These are phyloP conservation scores for Melanotaenia maccullochi DNA, from an alignment of 2,797 vertebrate genomes.

Conservation along the genomic window DNA sequence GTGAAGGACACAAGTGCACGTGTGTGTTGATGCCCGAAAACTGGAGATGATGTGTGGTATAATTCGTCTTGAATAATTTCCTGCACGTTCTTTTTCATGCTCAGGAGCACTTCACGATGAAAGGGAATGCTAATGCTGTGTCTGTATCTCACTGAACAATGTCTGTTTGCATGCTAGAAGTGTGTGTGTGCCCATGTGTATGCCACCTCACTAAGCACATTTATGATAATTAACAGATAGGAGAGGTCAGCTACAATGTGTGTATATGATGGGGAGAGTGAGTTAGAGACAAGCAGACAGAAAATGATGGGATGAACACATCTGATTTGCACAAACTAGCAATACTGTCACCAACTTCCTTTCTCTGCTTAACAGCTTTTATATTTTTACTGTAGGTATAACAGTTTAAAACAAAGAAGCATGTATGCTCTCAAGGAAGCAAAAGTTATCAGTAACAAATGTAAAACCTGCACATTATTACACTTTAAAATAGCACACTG, in stretches of 20 bases:
- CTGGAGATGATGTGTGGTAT: conserved; percentile 57
- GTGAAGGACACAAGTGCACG: conserved; percentile 6
- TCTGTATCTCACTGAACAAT: conserved; percentile 62
- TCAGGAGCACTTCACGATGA: conserved; percentile 78
- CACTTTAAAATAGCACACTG: not conserved
- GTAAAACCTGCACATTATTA: conserved; percentile 1
- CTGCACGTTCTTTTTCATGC: conserved; percentile 71
- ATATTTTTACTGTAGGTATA: conserved; percentile 15
- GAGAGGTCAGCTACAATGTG: conserved; percentile 52
- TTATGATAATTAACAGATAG: conserved; percentile 79
- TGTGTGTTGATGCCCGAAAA: conserved; percentile 44
- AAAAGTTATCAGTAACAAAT: conserved; percentile 3
- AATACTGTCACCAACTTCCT: conserved; percentile 39
- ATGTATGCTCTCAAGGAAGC: not conserved
- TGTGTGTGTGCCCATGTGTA: conserved; percentile 10
- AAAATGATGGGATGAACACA: conserved; percentile 34
- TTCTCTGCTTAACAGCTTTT: conserved; percentile 18
- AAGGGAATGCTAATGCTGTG: conserved; percentile 77
- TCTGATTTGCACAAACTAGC: conserved; percentile 54
- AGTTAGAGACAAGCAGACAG: conserved; percentile 37
- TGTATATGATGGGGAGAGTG: conserved; percentile 35
- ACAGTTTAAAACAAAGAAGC: not conserved
- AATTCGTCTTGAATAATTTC: conserved; percentile 79
- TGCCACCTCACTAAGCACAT: conserved; percentile 66
- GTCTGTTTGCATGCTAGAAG: conserved; percentile 44